Percentiles rank a stretch among this genome's conserved stretches.
Evolutionary conservation across 2,797 vertebrate genomes (phyloP).

Genomic region (Centroberyx gerrardi): DNA sequence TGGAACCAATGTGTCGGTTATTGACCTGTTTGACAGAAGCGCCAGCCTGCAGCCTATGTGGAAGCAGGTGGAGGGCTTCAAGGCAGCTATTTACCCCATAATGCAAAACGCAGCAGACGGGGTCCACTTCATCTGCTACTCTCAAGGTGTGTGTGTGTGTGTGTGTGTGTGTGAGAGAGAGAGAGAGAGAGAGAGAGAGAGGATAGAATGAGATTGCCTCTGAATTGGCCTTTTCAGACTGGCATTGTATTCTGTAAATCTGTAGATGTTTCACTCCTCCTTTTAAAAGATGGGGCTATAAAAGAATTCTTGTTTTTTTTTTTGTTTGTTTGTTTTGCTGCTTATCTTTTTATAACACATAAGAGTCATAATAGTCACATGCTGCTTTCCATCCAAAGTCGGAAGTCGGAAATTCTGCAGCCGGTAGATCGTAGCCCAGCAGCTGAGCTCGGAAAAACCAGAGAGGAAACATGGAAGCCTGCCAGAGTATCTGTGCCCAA

Average conservation of each 20-base stretch:
- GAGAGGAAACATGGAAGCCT: neutral
- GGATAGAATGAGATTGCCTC: neutral
- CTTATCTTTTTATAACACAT: constrained; percentile 9
- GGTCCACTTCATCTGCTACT: constrained; percentile 94
- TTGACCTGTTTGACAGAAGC: constrained; percentile 91
- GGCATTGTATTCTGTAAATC: too few species aligned
- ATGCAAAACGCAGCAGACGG: constrained; percentile 91
- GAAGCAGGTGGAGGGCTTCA: constrained; percentile 94
- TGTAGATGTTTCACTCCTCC: neutral
- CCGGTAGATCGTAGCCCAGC: neutral
- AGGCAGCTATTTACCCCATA: constrained; percentile 90
- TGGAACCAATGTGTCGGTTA: constrained; percentile 90
- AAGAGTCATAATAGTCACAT: too few species aligned
- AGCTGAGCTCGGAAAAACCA: neutral
- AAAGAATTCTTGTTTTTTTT: constrained; percentile 1
- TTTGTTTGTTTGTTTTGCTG: constrained; percentile 8
- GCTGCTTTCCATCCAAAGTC: neutral
- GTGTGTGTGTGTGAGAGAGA: neutral
- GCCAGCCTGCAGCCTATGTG: constrained; percentile 92
- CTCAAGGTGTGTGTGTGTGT: constrained; percentile 85
- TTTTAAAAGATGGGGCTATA: neutral
- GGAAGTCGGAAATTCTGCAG: constrained; percentile 21
- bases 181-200: neutral
- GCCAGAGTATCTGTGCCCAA: neutral
- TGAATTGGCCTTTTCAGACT: neutral